Evolutionary conservation across 37 sponge, comb jelly and placozoan genomes (phyloP), one percentile per base, ranked within the genome.

Genomic region (Haliclona indistincta): DNA sequence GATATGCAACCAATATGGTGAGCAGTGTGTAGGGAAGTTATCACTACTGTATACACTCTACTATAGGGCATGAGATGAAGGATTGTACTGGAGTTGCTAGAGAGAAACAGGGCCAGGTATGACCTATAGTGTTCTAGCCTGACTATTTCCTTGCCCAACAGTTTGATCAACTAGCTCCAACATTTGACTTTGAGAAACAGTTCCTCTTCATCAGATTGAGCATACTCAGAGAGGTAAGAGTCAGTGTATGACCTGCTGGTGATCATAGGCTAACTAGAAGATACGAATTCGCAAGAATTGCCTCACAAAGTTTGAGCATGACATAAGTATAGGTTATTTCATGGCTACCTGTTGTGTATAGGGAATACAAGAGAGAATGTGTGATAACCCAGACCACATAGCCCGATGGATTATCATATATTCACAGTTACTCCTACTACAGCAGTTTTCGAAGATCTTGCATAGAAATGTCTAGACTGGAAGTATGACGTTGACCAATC

Each of bases 181-280:
- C 51, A 26, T 17, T 47, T 22, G 71, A 70, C 8, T 19, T 47
- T 13, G 91, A 95, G 69, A 95, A 99, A 80, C 64, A 93, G 78
- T 99, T 95, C 72, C 91, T 99, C 35, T 99, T 99, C 76, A 77
- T 99, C 3, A 56, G 96, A 38, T 76, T 99, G 47, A 74, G 67
- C 39, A 83, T 95, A 2, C 82, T 99, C 2, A 73, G 96, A 70
- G 99, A 97, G 65, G 92, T 79, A 51, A 56, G 78, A n/a, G 5
- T 33, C 1, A 23, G 45, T 56, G 8, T 51, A 15, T 70, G 32
- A 29, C 66, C 65, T 15, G 62, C 41, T 77, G 22, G 43, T 54
- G 43, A 34, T 22, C 33, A 68, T 28, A 68, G 11, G 23, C 26
- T n/a, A n/a, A n/a, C n/a, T n/a, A n/a, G n/a, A n/a, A n/a, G n/a